Conservation (phyloP, 2,888 invertebrate species). For the Lepidochrysops patricia region DNA sequence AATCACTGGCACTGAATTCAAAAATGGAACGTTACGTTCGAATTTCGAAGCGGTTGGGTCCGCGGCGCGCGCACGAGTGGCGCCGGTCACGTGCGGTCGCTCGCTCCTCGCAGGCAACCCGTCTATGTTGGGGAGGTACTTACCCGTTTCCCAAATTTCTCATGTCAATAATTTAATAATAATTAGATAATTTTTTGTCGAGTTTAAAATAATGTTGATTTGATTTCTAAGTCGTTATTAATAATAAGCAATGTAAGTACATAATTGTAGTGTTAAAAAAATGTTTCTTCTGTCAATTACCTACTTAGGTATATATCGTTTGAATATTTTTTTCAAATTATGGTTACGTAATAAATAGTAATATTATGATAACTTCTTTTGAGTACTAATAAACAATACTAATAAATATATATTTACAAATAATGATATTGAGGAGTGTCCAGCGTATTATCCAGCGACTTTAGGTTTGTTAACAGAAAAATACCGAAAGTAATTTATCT, state of each 20-base stretch:
- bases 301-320: too few relatives aligned
- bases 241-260: too few relatives aligned
- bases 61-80: constrained; percentile 69
- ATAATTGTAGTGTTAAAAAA: too few relatives aligned
- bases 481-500: neutral
- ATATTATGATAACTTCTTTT: too few relatives aligned
- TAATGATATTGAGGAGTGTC: too few relatives aligned
- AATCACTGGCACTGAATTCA: constrained; percentile 53
- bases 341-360: too few relatives aligned
- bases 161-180: neutral
- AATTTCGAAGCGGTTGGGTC: constrained; percentile 55
- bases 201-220: neutral
- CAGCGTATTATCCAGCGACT: too few relatives aligned
- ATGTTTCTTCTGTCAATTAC: too few relatives aligned
- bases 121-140: constrained; percentile 43
- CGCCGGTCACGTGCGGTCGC: constrained; percentile 56
- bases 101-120: constrained; percentile 49
- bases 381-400: too few relatives aligned
- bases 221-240: neutral
- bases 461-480: too few relatives aligned
- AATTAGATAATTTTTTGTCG: neutral
- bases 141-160: constrained; percentile 15
- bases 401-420: too few relatives aligned
- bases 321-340: too few relatives aligned
- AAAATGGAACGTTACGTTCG: constrained; percentile 42